phyloP scores from a whole-genome alignment of 2,888 invertebrate species.

The Electrophaes corylata region DNA sequence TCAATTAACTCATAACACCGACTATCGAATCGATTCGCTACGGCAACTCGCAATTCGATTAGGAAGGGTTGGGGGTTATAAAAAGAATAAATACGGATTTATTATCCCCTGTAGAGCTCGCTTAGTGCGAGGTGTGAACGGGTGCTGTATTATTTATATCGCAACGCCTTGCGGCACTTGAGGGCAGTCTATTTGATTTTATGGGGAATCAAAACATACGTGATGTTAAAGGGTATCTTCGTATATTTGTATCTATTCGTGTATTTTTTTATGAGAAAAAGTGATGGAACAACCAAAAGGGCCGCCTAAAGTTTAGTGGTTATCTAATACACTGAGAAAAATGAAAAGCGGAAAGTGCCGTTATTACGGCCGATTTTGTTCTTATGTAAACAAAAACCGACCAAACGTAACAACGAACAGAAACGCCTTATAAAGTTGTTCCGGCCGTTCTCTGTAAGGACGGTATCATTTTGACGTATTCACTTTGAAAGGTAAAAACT shows the following conservation, averaged over 20 bases:
- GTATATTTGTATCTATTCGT: neutral
- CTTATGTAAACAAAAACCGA: too few relatives aligned
- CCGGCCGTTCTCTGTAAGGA: too few relatives aligned
- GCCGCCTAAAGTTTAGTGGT: too few relatives aligned
- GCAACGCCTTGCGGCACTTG: constrained; percentile 59
- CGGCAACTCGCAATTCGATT: constrained; percentile 75
- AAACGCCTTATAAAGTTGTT: too few relatives aligned
- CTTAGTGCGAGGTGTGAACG: constrained; percentile 80
- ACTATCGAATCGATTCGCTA: constrained; percentile 73
- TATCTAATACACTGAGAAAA: too few relatives aligned
- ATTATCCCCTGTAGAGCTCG: constrained; percentile 79
- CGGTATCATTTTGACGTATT: too few relatives aligned
- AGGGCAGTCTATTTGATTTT: constrained; percentile 76
- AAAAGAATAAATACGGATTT: constrained; percentile 84
- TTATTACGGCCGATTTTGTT: too few relatives aligned
- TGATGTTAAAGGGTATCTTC: constrained; percentile 15
- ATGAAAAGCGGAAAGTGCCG: too few relatives aligned
- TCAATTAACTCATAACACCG: constrained; percentile 33
- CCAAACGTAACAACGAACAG: too few relatives aligned
- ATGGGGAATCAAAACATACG: constrained; percentile 72
- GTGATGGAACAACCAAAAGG: too few relatives aligned
- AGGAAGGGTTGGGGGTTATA: constrained; percentile 70
- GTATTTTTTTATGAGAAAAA: too few relatives aligned
- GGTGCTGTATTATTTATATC: constrained; percentile 78
- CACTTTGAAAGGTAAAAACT: too few relatives aligned